Evolutionary conservation across 2,888 invertebrate species (phyloP).

Genomic region (Leptopilina drosophilae): DNA sequence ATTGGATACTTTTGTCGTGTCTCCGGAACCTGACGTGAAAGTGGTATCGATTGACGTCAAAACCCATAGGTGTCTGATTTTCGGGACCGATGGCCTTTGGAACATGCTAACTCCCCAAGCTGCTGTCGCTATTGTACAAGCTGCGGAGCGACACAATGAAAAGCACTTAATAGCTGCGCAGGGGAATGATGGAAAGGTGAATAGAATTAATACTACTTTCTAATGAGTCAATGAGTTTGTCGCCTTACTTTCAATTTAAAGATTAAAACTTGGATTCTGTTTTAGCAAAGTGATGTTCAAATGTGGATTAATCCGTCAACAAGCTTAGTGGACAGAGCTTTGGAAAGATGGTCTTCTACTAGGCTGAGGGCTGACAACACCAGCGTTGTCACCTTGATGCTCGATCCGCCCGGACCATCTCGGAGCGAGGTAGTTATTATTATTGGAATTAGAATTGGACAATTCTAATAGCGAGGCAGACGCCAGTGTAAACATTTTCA

Average conservation of each 20-base stretch:
- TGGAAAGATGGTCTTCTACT: constrained; percentile 90
- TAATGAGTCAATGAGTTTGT: neutral
- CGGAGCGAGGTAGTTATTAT: constrained; percentile 80
- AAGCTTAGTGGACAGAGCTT: constrained; percentile 89
- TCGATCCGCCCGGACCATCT: constrained; percentile 92
- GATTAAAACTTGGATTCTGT: constrained; percentile 17
- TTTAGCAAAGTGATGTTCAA: constrained; percentile 69
- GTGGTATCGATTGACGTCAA: constrained; percentile 87
- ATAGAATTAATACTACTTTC: constrained; percentile 34
- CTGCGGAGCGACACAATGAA: constrained; percentile 89
- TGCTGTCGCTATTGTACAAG: constrained; percentile 90
- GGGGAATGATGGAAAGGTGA: constrained; percentile 72
- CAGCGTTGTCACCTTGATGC: constrained; percentile 93
- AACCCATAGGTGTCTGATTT: constrained; percentile 88
- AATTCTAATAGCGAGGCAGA: no score
- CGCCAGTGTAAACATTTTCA: neutral
- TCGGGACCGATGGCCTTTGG: constrained; percentile 98
- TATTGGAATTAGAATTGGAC: neutral
- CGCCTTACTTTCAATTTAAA: no score
- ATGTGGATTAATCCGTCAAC: constrained; percentile 95
- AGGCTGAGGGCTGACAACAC: constrained; percentile 97
- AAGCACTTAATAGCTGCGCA: constrained; percentile 77
- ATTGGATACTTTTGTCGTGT: constrained; percentile 95
- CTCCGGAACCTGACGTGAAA: constrained; percentile 96
- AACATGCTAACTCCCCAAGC: constrained; percentile 93